Conservation (phyloP, 2,888 invertebrate species). For the Marronus borbonicus region DNA sequence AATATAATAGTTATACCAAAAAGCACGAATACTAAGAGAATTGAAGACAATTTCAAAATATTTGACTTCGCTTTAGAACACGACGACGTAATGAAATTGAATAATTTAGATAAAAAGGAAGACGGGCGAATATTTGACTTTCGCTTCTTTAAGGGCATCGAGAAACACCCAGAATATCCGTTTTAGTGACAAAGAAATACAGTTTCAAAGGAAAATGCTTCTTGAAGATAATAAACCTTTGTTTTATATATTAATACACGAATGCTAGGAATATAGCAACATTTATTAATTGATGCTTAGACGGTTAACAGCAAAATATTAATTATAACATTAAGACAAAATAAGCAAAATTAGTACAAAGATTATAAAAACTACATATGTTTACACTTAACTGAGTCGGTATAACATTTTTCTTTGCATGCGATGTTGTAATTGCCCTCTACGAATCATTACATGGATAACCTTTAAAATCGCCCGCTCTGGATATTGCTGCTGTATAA, state of each 20-base stretch:
- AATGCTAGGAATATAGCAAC: neutral
- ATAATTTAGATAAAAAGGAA: constrained; percentile 76
- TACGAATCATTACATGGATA: constrained; percentile 92
- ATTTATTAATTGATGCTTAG: neutral
- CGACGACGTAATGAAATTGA: constrained; percentile 73
- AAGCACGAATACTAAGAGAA: constrained; percentile 79
- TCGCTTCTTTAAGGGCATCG: constrained; percentile 78
- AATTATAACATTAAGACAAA: neutral
- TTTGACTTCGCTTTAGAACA: constrained; percentile 76
- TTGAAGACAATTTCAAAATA: constrained; percentile 80
- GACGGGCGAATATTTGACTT: constrained; percentile 80
- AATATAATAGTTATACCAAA: constrained; percentile 84
- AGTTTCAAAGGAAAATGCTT: neutral
- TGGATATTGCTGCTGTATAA: constrained; percentile 86
- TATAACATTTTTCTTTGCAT: constrained; percentile 98
- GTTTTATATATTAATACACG: constrained; percentile 20
- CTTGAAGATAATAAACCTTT: constrained; percentile 21
- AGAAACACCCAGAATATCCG: constrained; percentile 81
- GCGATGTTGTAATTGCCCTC: constrained; percentile 96
- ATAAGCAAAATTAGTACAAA: constrained; percentile 44
- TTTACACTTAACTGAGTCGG: constrained; percentile 80
- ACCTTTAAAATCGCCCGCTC: constrained; percentile 92
- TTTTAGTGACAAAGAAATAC: constrained; percentile 65
- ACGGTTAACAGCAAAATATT: no score
- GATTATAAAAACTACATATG: neutral